These are phyloP conservation scores for Nematolebias whitei DNA, from an alignment of 2,113 vertebrate species.

Conservation along the genomic window DNA sequence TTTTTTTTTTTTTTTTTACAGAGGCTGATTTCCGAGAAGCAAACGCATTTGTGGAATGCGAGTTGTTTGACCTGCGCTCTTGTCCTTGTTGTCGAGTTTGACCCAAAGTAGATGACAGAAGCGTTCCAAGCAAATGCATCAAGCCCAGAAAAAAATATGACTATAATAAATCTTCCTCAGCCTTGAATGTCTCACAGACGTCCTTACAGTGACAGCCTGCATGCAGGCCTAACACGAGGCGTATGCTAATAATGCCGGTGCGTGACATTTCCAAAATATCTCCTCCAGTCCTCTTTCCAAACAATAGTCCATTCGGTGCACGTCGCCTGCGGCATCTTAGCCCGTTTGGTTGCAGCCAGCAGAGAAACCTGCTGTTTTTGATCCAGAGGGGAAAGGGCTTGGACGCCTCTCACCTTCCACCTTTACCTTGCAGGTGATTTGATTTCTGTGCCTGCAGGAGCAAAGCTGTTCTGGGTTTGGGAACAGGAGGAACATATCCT, in stretches of 20 bases:
- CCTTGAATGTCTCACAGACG: neutral
- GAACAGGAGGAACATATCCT: slow-evolving; percentile 20
- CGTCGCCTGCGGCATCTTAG: slow-evolving; percentile 42
- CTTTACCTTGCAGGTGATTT: slow-evolving; percentile 37
- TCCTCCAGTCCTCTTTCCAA: slow-evolving; percentile 29
- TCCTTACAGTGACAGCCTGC: slow-evolving; percentile 19
- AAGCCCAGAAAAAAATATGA: slow-evolving; percentile 36
- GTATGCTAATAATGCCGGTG: slow-evolving; percentile 53
- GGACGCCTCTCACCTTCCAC: slow-evolving; percentile 32
- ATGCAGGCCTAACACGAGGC: slow-evolving; percentile 27
- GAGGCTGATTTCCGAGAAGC: slow-evolving; percentile 23
- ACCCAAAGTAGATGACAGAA: slow-evolving; percentile 50
- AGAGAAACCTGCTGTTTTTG: slow-evolving; percentile 47
- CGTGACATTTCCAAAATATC: slow-evolving; percentile 66
- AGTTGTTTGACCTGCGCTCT: slow-evolving; percentile 11
- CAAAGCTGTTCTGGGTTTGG: slow-evolving; percentile 40
- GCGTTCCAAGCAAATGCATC: slow-evolving; percentile 23
- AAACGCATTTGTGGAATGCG: slow-evolving; percentile 51
- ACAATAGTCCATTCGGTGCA: slow-evolving; percentile 46
- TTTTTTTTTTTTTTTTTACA: slow-evolving; percentile 44
- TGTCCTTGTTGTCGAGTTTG: slow-evolving; percentile 25
- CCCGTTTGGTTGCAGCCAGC: slow-evolving; percentile 22
- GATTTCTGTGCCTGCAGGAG: slow-evolving; percentile 21
- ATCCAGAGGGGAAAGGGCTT: slow-evolving; percentile 1
- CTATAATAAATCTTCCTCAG: slow-evolving; percentile 34